A percentile compares a stretch with the other conserved stretches of the same genome.
Conservation (phyloP, 2,797 vertebrate genomes). For the Rhinoraja longicauda region DNA sequence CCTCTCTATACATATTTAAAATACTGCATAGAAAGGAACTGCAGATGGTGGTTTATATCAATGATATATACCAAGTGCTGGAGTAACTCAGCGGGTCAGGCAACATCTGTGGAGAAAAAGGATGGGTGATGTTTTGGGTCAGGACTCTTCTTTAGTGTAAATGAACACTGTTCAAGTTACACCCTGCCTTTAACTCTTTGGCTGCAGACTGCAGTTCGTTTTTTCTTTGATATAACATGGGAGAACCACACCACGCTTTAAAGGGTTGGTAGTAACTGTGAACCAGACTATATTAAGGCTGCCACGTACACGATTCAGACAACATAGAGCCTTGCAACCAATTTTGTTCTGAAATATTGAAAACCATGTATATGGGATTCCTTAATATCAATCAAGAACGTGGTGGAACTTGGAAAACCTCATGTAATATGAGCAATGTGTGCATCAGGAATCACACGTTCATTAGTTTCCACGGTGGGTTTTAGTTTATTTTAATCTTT, state of each 20-base stretch:
- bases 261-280: background rate
- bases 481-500: background rate
- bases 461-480: background rate
- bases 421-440: background rate
- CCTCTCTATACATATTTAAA: background rate
- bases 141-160: too few relatives aligned
- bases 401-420: background rate
- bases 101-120: too few relatives aligned
- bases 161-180: background rate
- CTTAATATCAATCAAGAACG: background rate
- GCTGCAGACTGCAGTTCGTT: background rate
- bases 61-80: too few relatives aligned
- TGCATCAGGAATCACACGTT: background rate
- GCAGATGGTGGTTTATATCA: too few relatives aligned
- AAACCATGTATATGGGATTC: background rate
- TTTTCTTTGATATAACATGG: background rate
- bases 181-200: background rate
- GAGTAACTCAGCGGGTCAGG: too few relatives aligned
- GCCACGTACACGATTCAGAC: background rate
- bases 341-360: background rate
- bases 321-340: background rate
- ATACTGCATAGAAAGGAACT: background rate
- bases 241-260: background rate
- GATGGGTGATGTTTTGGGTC: too few relatives aligned
- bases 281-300: background rate